Conservation (phyloP, 1,140 invertebrate species). For the Cryptotermes secundus region DNA sequence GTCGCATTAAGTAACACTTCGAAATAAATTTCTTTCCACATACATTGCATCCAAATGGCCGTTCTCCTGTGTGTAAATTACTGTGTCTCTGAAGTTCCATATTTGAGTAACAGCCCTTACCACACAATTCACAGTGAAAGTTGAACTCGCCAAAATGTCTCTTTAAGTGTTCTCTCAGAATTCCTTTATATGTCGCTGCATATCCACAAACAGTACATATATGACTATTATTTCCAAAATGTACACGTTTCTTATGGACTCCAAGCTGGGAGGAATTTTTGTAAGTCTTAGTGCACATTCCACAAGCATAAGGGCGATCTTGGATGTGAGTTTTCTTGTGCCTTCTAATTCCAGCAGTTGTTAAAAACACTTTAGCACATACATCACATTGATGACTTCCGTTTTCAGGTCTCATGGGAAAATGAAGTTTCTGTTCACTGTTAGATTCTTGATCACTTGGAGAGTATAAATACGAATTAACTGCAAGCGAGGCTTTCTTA, state of each 20-base stretch:
- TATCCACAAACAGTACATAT: conserved; percentile 45
- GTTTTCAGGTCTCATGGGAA: not conserved
- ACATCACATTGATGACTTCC: no score
- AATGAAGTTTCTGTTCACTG: not conserved
- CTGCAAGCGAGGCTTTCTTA: no score
- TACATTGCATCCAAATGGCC: conserved; percentile 41
- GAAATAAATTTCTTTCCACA: conserved; percentile 41
- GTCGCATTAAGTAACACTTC: conserved; percentile 49
- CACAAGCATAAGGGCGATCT: no score
- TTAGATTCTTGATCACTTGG: no score
- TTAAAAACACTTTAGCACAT: no score
- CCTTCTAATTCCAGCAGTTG: no score
- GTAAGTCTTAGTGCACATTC: no score
- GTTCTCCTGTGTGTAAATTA: conserved; percentile 55
- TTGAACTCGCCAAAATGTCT: conserved; percentile 46
- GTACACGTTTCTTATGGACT: not conserved
- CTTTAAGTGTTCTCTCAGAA: conserved; percentile 43
- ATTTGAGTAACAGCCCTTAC: conserved; percentile 37
- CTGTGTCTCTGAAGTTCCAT: conserved; percentile 51
- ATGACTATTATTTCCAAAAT: conserved; percentile 23
- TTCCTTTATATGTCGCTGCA: conserved; percentile 41
- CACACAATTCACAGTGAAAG: conserved; percentile 43
- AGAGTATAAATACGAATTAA: no score
- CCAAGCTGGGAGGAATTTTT: no score
- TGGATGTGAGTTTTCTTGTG: no score